phyloP scores from a whole-genome alignment of 1,140 invertebrate species.

The Drosophila tsacasi region DNA sequence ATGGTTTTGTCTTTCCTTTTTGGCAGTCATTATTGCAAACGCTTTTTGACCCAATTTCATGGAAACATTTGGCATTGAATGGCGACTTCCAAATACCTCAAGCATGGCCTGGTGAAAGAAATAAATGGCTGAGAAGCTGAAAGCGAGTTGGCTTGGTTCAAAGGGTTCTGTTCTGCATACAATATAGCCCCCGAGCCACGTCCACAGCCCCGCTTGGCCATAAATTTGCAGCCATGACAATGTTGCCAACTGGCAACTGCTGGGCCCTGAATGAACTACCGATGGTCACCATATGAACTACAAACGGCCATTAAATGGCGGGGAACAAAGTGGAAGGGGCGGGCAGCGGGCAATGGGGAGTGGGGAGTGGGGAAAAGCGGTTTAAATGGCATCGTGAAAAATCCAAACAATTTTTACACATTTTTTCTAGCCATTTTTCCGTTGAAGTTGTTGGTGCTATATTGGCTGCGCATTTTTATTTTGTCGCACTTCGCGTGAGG shows the following conservation, averaged over 20 bases:
- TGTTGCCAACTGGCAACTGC: slow-evolving; percentile 71
- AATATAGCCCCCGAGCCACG: not conserved
- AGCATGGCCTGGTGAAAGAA: slow-evolving; percentile 18
- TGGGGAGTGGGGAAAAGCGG: slow-evolving; percentile 7
- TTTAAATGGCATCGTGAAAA: slow-evolving; percentile 46
- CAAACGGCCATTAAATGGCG: slow-evolving; percentile 63
- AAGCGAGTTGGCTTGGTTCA: slow-evolving; percentile 30
- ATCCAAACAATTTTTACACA: slow-evolving; percentile 67
- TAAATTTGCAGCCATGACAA: slow-evolving; percentile 73
- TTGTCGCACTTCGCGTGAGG: slow-evolving; percentile 27
- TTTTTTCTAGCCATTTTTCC: slow-evolving; percentile 67
- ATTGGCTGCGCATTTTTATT: slow-evolving; percentile 57
- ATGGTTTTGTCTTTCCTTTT: slow-evolving; percentile 31
- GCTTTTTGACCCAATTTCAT: slow-evolving; percentile 73
- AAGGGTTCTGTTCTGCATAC: slow-evolving; percentile 40
- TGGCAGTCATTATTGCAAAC: slow-evolving; percentile 59
- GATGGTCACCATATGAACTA: slow-evolving; percentile 65
- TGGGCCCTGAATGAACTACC: slow-evolving; percentile 50
- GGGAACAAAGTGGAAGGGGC: slow-evolving; percentile 3
- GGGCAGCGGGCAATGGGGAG: not conserved
- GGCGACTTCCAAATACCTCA: slow-evolving; percentile 33
- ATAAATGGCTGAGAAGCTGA: slow-evolving; percentile 18
- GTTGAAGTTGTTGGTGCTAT: slow-evolving; percentile 28
- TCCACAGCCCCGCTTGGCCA: slow-evolving; percentile 20
- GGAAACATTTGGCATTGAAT: slow-evolving; percentile 55